Evolutionary conservation across 1,140 invertebrate species (phyloP), one percentile per base, ranked within the genome.

Genomic region (Drosophila punjabiensis): DNA sequence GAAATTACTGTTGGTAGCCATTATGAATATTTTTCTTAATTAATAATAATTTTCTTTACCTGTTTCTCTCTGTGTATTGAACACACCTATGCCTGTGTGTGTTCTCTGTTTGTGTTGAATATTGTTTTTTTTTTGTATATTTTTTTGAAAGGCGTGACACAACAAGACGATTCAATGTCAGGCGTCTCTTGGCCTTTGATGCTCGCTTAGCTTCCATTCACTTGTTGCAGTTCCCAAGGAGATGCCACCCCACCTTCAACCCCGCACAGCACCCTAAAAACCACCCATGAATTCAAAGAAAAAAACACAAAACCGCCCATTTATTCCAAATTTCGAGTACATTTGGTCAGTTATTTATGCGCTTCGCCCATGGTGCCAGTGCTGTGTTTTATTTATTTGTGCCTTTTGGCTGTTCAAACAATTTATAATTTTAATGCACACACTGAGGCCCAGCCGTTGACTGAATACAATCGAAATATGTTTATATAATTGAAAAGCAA

Each of bases 401-500:
- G 64, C 59, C 60, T 81, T 80, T 80, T 81, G 71, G 82, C 75
- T 81, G 78, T 82, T 83, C 76, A 87, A 87, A 86, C 82, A 86
- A 88, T 87, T 88, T 86, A 87, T 82, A 88, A 86, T 88, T 86
- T 79, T 86, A 88, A 88, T 86, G 76, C 83, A 82, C 79, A 86
- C 83, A 81, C 83, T 41, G 62, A 76, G 65, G 67, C 78, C 35
- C 58, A 50, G 30, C 50, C 64, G 74, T 85, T 86, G 81, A 76
- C 81, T 81, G 81, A 85, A 89, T 81, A 85, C 79, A 89, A 88
- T 89, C 85, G 71, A 85, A 88, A 89, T 89, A 85, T 88, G 85
- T 88, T 88, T 88, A 88, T 88, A 85, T 88, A 89, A 88, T 88
- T 88, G 85, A 88, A 87, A 87, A 79, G 80, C 83, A 86, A 86